Conservation (phyloP, 2,888 invertebrate species). For the Drosophila koepferae region DNA sequence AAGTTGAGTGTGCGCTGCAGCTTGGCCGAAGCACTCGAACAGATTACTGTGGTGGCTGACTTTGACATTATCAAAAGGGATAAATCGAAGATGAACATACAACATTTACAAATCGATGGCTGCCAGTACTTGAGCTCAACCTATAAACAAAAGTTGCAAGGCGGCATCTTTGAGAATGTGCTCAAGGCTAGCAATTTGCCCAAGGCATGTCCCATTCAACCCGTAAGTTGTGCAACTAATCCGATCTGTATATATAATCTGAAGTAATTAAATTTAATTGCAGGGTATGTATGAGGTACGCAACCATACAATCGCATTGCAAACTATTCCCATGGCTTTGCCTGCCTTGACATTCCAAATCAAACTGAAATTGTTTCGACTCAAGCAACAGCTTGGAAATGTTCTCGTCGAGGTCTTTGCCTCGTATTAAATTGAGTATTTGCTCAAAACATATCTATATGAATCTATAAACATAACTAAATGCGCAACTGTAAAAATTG, state of each 20-base stretch:
- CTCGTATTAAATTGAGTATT: neutral
- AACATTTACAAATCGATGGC: constrained; percentile 44
- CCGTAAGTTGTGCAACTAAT: constrained; percentile 45
- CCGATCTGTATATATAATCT: neutral
- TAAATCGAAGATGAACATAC: constrained; percentile 46
- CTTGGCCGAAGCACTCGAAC: neutral
- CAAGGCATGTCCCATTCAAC: constrained; percentile 45
- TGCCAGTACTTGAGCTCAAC: constrained; percentile 50
- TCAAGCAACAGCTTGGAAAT: neutral
- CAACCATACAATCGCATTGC: constrained; percentile 47
- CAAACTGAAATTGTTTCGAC: constrained; percentile 9
- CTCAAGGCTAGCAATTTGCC: constrained; percentile 51
- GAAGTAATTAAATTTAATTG: neutral
- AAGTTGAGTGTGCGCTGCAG: neutral
- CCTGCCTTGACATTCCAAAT: constrained; percentile 37
- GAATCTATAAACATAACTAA: neutral
- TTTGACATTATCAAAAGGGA: constrained; percentile 42
- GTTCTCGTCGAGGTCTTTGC: neutral
- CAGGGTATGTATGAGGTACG: constrained; percentile 47
- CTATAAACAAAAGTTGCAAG: constrained; percentile 24
- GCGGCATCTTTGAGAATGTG: constrained; percentile 38
- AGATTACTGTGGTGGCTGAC: neutral
- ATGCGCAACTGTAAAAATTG: neutral
- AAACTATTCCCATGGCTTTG: constrained; percentile 41
- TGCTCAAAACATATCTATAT: neutral